These are phyloP conservation scores for Scaptomyza graminum DNA, from an alignment of 1,140 invertebrate genomes.

Conservation along the genomic window DNA sequence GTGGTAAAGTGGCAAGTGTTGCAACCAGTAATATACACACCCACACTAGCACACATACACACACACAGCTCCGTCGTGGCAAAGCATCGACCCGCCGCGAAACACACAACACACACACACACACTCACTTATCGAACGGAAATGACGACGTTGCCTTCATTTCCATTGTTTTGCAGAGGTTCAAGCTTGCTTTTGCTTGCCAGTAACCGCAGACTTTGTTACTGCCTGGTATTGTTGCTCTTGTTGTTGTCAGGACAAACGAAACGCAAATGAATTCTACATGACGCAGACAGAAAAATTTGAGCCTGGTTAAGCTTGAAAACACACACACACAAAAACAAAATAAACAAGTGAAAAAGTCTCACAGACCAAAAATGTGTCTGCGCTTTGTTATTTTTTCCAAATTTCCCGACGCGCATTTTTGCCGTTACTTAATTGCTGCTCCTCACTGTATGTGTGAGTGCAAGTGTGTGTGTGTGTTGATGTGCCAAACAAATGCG, in stretches of 20 bases:
- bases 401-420: constrained; percentile 74
- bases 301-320: constrained; percentile 43
- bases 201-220: constrained; percentile 51
- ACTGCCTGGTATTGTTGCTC: constrained; percentile 21
- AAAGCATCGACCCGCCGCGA: constrained; percentile 35
- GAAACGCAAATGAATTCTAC: constrained; percentile 67
- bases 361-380: constrained; percentile 55
- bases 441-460: constrained; percentile 13
- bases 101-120: constrained; percentile 19
- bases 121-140: constrained; percentile 55
- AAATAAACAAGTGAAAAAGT: constrained; percentile 29
- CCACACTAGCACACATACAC: constrained; percentile 6
- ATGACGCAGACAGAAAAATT: constrained; percentile 76
- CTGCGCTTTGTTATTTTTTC: constrained; percentile 60
- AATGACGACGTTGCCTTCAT: constrained; percentile 64
- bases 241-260: constrained; percentile 37
- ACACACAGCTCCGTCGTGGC: constrained; percentile 10
- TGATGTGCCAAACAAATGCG: constrained; percentile 56
- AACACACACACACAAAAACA: constrained; percentile 39
- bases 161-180: constrained; percentile 62
- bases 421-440: constrained; percentile 77
- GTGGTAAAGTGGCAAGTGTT: constrained; percentile 52
- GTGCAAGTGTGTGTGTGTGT: constrained; percentile 33
- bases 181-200: constrained; percentile 61
- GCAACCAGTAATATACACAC: constrained; percentile 48